Conservation (phyloP, 2,113 vertebrate species). For the Phrynosoma platyrhinos region DNA sequence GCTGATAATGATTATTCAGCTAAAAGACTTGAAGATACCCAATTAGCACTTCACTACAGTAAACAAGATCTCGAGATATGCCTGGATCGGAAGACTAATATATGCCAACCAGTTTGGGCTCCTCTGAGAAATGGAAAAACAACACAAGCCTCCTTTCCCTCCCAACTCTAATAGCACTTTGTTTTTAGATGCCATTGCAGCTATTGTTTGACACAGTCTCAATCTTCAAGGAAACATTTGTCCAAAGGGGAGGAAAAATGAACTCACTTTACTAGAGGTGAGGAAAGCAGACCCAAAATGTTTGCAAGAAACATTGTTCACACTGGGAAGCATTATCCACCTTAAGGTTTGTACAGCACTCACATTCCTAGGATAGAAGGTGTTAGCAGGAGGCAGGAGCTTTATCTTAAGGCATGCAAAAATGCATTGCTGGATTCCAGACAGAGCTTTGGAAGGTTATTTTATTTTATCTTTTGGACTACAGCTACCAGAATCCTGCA, state of each 20-base stretch:
- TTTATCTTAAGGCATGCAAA: background rate
- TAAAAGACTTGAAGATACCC: conserved; percentile 22
- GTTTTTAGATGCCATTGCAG: background rate
- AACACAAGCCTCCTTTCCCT: too few relatives aligned
- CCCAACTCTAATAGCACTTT: background rate
- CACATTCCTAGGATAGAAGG: background rate
- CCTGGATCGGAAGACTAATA: background rate
- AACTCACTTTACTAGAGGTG: too few relatives aligned
- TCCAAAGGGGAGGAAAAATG: too few relatives aligned
- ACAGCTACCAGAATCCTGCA: too few relatives aligned
- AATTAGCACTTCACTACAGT: conserved; percentile 38
- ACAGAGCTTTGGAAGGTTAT: background rate
- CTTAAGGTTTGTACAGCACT: background rate
- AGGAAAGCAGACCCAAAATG: background rate
- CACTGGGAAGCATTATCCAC: background rate
- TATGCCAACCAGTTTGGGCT: background rate
- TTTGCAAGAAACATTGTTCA: background rate
- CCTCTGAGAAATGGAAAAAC: background rate
- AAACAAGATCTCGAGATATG: conserved; percentile 36
- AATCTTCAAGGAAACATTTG: background rate
- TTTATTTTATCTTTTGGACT: too few relatives aligned
- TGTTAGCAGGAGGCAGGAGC: background rate
- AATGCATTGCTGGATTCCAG: background rate
- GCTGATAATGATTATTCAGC: conserved; percentile 25
- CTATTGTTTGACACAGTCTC: background rate